phyloP scores from a whole-genome alignment of 2,888 invertebrate genomes.

The Aphidius colemani region DNA sequence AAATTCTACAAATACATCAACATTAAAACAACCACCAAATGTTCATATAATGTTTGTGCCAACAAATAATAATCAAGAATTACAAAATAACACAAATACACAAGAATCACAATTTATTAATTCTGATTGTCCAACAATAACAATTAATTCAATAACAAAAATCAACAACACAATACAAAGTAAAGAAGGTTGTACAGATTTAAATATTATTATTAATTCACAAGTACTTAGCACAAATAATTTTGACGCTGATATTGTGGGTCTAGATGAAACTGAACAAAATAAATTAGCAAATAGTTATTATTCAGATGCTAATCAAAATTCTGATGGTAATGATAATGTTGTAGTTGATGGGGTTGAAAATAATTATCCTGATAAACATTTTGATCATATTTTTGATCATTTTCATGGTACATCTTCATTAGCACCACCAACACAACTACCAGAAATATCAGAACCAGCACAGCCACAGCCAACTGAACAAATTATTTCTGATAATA shows the following conservation, averaged over 20 bases:
- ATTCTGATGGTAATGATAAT: constrained; percentile 27
- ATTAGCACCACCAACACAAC: constrained; percentile 1
- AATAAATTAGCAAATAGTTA: constrained; percentile 25
- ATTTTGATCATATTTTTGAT: too few species aligned
- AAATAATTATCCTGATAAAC: too few species aligned
- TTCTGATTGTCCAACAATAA: constrained; percentile 53
- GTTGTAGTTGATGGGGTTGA: neutral
- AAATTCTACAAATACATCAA: constrained; percentile 20
- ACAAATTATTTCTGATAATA: too few species aligned
- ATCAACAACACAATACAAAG: constrained; percentile 61
- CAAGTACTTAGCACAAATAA: constrained; percentile 69
- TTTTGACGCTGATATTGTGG: constrained; percentile 40
- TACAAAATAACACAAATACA: constrained; percentile 18
- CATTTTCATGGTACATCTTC: too few species aligned
- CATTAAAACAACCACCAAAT: constrained; percentile 37
- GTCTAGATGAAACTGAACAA: constrained; percentile 23
- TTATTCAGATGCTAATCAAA: constrained; percentile 10
- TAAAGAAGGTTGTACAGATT: constrained; percentile 71
- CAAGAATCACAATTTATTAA: constrained; percentile 29
- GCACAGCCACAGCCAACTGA: too few species aligned
- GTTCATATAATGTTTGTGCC: constrained; percentile 53
- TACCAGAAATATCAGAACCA: neutral
- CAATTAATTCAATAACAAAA: constrained; percentile 55
- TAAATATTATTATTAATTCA: constrained; percentile 73
- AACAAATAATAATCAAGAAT: constrained; percentile 35